Evolutionary conservation across 2,888 invertebrate genomes (phyloP).

Genomic region (Adineta ricciae): DNA sequence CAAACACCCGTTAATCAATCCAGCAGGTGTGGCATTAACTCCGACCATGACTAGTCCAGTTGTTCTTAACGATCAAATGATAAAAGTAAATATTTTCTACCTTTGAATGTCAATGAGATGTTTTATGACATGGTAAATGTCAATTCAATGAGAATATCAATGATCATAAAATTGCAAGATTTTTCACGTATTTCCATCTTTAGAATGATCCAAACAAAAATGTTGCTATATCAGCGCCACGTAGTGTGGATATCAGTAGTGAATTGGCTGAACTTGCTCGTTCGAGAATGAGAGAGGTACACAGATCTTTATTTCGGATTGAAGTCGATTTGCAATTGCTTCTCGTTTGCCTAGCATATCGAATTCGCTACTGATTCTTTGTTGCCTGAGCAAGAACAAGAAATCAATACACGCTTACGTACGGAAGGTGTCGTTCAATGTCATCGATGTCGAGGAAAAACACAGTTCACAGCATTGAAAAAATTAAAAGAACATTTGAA

Average conservation of each 20-base stretch:
- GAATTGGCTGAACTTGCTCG: slow-evolving; percentile 20
- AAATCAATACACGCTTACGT: slow-evolving; percentile 12
- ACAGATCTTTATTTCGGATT: not conserved
- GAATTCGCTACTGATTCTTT: slow-evolving; percentile 12
- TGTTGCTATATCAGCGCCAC: not conserved
- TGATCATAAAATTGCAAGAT: too few relatives aligned
- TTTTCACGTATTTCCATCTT: not conserved
- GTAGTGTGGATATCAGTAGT: not conserved
- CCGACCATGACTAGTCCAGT: not conserved
- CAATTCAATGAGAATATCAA: too few relatives aligned
- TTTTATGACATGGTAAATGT: too few relatives aligned
- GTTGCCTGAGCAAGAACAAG: slow-evolving; percentile 19
- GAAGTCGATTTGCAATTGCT: not conserved
- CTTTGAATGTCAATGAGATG: too few relatives aligned
- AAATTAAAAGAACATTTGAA: slow-evolving; percentile 20
- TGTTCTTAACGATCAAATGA: not conserved
- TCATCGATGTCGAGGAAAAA: slow-evolving; percentile 20
- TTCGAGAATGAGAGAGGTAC: slow-evolving; percentile 16
- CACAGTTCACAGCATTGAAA: slow-evolving; percentile 7
- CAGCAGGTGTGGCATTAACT: not conserved
- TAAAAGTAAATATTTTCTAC: not conserved
- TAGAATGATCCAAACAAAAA: not conserved
- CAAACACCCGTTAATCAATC: not conserved
- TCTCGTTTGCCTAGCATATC: not conserved
- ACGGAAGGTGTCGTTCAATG: not conserved